phyloP scores from a whole-genome alignment of 2,113 vertebrate genomes.

The Paraplagusia blochii region DNA sequence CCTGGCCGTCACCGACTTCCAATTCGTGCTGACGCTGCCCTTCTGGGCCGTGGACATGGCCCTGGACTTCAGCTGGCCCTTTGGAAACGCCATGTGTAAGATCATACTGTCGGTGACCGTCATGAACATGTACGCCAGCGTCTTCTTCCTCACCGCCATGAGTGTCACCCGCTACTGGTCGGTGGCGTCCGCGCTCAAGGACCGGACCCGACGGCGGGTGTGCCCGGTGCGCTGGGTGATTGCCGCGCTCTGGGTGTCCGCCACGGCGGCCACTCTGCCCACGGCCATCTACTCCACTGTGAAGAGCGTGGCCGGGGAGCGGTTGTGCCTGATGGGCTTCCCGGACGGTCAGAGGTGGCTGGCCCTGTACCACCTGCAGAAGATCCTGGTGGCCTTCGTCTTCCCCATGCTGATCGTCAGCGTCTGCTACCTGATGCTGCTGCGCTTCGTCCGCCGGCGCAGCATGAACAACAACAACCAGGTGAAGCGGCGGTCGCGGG shows the following conservation, averaged over 20 bases:
- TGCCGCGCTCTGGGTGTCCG: conserved; percentile 81
- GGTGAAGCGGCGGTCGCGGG: conserved; percentile 79
- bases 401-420: conserved; percentile 81
- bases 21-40: conserved; percentile 89
- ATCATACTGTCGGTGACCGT: conserved; percentile 85
- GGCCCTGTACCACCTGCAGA: conserved; percentile 88
- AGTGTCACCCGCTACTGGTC: conserved; percentile 87
- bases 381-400: conserved; percentile 86
- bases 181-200: conserved; percentile 85
- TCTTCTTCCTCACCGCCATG: conserved; percentile 94
- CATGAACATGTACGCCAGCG: conserved; percentile 94
- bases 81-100: conserved; percentile 90
- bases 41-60: conserved; percentile 94
- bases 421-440: conserved; percentile 84
- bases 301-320: conserved; percentile 77
- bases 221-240: conserved; percentile 82
- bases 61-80: conserved; percentile 91
- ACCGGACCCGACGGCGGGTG: conserved; percentile 58
- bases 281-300: conserved; percentile 84
- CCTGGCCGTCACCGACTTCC: conserved; percentile 88
- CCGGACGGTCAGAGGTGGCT: conserved; percentile 84
- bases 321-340: conserved; percentile 86
- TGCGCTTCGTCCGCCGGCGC: conserved; percentile 82
- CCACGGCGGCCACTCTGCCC: conserved; percentile 82
- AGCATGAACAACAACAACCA: conserved; percentile 77